These are phyloP conservation scores for Sciurus carolinensis DNA, from an alignment of 2,797 vertebrate genomes.

Conservation along the genomic window DNA sequence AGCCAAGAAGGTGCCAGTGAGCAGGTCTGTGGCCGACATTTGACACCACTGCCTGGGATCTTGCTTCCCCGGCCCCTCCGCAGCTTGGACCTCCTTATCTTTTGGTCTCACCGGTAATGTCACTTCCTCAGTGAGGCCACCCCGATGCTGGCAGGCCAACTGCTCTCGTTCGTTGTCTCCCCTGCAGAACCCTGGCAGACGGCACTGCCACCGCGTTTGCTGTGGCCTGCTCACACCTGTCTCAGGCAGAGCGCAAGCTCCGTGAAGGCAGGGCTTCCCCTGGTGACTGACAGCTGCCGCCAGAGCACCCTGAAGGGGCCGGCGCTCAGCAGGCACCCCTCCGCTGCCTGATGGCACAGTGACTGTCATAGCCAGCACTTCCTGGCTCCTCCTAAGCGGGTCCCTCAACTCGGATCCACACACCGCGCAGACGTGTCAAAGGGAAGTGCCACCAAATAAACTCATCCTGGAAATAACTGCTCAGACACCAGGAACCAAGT, in stretches of 20 bases:
- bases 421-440: not conserved
- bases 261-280: not conserved
- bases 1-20: not conserved
- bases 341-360: not conserved
- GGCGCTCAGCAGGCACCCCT: fast-evolving
- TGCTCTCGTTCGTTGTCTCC: not conserved
- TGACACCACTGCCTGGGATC: not conserved
- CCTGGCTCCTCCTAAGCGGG: not conserved
- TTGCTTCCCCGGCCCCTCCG: not conserved
- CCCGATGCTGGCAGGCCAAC: not conserved
- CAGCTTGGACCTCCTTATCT: not conserved
- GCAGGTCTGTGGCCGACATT: not conserved
- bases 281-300: not conserved
- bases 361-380: not conserved
- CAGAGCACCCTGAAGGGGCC: not conserved
- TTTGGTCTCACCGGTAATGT: not conserved
- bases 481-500: not conserved
- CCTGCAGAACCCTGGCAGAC: not conserved
- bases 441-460: not conserved
- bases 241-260: not conserved
- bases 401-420: not conserved
- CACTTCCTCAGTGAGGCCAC: not conserved
- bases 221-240: too few species aligned
- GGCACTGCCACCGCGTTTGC: too few species aligned
- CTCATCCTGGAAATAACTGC: not conserved